A percentile compares a stretch with the other conserved stretches of the same genome.
These are phyloP conservation scores for Pyrgus malvae DNA, from an alignment of 2,888 invertebrate genomes.

Conservation along the genomic window DNA sequence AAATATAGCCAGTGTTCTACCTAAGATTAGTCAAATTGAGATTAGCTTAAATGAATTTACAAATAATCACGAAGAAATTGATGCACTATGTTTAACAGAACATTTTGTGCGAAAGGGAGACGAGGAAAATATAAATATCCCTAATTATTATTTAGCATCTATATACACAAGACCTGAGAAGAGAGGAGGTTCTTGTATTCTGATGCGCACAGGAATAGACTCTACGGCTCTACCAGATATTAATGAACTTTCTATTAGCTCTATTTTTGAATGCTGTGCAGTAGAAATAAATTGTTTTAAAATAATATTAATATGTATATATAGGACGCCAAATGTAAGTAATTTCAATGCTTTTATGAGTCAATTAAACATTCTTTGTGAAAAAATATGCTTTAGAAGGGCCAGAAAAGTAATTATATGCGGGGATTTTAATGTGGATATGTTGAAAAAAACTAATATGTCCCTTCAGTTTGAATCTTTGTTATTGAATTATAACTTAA, in stretches of 20 bases:
- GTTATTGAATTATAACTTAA: too few species aligned
- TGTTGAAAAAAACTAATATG: too few species aligned
- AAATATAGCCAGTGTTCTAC: background rate
- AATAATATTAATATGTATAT: background rate
- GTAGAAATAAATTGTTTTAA: background rate
- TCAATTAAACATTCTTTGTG: background rate
- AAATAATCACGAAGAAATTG: background rate
- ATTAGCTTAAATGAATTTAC: background rate
- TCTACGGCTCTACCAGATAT: background rate
- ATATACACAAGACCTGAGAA: background rate
- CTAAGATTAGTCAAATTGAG: background rate
- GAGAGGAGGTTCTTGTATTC: background rate
- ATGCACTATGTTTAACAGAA: background rate
- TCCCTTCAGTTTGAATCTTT: too few species aligned
- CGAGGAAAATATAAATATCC: background rate
- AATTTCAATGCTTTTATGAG: background rate
- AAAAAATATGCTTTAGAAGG: background rate
- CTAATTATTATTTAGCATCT: background rate
- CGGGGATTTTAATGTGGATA: too few species aligned
- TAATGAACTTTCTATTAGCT: background rate
- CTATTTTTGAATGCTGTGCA: conserved; percentile 4
- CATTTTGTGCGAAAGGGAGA: conserved; percentile 1
- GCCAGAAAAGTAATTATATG: too few species aligned
- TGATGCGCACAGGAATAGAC: background rate
- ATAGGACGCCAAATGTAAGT: background rate